A percentile compares a stretch with the other conserved stretches of the same genome.
Conservation (phyloP, 2,797 vertebrate genomes). For the Silurus lanzhouensis region DNA sequence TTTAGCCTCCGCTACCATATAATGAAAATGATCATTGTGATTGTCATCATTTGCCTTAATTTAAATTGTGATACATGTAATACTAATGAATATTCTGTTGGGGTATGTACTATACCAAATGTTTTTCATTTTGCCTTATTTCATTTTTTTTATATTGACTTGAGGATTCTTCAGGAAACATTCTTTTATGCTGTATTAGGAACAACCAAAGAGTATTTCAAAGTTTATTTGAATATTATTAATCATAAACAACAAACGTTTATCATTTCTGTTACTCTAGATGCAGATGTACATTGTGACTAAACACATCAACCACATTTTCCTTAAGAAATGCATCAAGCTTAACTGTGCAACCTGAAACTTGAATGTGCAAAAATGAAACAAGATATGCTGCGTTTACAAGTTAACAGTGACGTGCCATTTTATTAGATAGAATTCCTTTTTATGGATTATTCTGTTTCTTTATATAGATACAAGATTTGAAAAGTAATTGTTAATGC, state of each 20-base stretch:
- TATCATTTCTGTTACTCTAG: neutral
- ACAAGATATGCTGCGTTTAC: constrained; percentile 49
- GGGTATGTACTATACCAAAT: constrained; percentile 3
- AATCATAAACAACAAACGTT: neutral
- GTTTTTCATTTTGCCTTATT: neutral
- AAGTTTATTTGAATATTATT: constrained; percentile 9
- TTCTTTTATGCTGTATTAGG: neutral
- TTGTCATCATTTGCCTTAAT: constrained; percentile 5
- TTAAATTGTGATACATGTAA: constrained; percentile 3
- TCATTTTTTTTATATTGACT: neutral
- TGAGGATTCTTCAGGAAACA: constrained; percentile 12
- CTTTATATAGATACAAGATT: neutral
- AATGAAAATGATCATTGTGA: neutral
- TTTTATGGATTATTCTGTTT: neutral
- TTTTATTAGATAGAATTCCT: neutral
- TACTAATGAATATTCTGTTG: neutral
- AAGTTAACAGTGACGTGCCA: neutral
- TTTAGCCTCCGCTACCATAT: neutral
- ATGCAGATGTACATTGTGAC: neutral
- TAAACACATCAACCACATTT: neutral
- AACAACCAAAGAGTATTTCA: constrained; percentile 43
- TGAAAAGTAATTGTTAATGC: neutral
- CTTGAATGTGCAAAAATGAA: constrained; percentile 54
- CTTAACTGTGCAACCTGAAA: constrained; percentile 51
- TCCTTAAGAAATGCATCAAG: constrained; percentile 23